Evolutionary conservation across 2,797 vertebrate genomes (phyloP), one percentile per base, ranked within the genome.

Genomic region (Pelochelys cantorii): DNA sequence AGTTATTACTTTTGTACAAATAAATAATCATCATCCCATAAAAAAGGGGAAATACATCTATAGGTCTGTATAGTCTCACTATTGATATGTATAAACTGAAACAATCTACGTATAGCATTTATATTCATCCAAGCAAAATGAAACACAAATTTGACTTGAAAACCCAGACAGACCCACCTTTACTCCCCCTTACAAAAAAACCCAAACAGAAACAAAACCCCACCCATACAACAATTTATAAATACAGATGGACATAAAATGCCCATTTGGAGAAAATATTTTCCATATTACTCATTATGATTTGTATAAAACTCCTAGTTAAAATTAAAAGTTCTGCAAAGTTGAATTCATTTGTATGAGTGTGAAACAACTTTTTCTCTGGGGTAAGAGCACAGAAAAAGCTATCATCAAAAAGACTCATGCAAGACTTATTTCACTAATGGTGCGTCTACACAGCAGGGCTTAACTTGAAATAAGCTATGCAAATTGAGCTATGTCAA

Each of bases 61-160:
- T n/a, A 52, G 8, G 7, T 27, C 74, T 52, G 7, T 77, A 52
- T 14, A 48, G 74, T 27, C 14, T 29, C 74, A 52, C 25, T 52
- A 27, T 15, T 23, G 27, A 77, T 29, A 29, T 17, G 27, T 29
- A 52, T 7, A 52, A 77, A 27, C 68, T 22, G 68, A 34, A 71
- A 71, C 68, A 37, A 8, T 11, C 20, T 71, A 0, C 11, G 65
- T 90, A 77, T 92, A 94, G 87, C 59, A 93, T 94, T 97, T 94
- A 86, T 92, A 90, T 79, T 77, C 29, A 90, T 77, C 87, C 91
- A 79, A 83, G 92, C 42, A 77, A 77, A 27, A 25, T 3, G 4
- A 27, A 23, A 34, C 48, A 94, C 84, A 92, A 93, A 95, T 93
- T 92, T 96, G 78, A 89, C 92, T 94, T 91, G 86, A 92, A 90